Evolutionary conservation across 2,797 vertebrate genomes (phyloP).

Genomic region (Ptychobarbus kaznakovi): DNA sequence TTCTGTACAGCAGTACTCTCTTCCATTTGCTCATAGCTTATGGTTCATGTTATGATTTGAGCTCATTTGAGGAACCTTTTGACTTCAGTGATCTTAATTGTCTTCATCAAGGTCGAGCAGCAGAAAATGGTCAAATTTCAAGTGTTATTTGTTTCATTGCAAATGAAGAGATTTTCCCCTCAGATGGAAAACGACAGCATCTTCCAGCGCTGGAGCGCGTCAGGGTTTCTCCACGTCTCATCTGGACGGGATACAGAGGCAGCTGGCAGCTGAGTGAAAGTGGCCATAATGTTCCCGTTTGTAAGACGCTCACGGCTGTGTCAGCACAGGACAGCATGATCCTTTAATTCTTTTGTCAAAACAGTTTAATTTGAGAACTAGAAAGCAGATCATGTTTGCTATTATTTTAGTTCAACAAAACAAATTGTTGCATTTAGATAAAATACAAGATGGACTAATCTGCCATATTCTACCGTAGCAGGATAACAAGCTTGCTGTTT

Average conservation of each 20-base stretch:
- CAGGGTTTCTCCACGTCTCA: constrained; percentile 27
- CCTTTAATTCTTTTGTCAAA: neutral
- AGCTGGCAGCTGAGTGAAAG: neutral
- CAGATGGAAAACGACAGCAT: neutral
- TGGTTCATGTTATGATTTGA: neutral
- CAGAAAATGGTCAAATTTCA: neutral
- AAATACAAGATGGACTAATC: neutral
- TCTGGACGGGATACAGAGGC: constrained; percentile 21
- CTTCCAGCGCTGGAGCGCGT: constrained; percentile 10
- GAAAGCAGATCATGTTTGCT: neutral
- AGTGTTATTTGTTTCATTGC: neutral
- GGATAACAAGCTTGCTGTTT: constrained; percentile 53
- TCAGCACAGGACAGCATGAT: constrained; percentile 21
- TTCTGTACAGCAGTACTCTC: no score
- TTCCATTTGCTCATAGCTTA: neutral
- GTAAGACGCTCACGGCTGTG: neutral
- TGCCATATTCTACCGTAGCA: neutral
- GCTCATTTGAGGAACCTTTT: neutral
- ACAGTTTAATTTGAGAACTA: no score
- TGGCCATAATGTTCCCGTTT: neutral
- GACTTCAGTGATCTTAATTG: neutral
- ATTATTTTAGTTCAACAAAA: neutral
- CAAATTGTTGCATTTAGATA: neutral
- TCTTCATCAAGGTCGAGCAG: neutral
- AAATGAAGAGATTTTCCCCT: neutral